Conservation (phyloP, 2,113 vertebrate genomes). For the Mellivora capensis region DNA sequence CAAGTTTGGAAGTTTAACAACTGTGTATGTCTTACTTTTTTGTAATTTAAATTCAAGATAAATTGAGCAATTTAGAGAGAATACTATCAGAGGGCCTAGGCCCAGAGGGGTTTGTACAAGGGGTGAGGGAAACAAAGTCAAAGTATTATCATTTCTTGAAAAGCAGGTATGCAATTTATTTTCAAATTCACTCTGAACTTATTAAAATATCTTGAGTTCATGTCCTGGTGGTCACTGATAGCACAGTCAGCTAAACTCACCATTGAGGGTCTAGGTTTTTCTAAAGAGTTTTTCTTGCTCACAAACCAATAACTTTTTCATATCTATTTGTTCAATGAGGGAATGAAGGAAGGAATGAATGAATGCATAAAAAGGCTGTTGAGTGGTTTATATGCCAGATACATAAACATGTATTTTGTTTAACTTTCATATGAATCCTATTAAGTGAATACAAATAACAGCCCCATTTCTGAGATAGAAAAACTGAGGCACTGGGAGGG, state of each 20-base stretch:
- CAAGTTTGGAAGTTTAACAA: background rate
- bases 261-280: background rate
- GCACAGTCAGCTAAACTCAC: background rate
- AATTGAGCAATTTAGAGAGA: background rate
- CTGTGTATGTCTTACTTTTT: background rate
- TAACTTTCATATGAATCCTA: background rate
- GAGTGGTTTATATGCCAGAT: background rate
- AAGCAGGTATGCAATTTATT: background rate
- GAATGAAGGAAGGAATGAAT: background rate
- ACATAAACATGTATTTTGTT: background rate
- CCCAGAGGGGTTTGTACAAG: background rate
- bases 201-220: background rate
- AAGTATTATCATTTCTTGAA: background rate
- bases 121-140: background rate
- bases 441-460: background rate
- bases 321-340: background rate
- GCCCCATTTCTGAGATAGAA: background rate
- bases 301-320: background rate
- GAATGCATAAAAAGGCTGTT: background rate
- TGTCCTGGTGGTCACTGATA: background rate
- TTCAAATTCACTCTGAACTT: background rate
- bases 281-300: background rate
- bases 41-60: background rate
- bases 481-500: background rate
- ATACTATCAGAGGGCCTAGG: background rate